A percentile compares a stretch with the other conserved stretches of the same genome.
Evolutionary conservation across 2,888 invertebrate genomes (phyloP).

Genomic region (Corythucha ciliata): DNA sequence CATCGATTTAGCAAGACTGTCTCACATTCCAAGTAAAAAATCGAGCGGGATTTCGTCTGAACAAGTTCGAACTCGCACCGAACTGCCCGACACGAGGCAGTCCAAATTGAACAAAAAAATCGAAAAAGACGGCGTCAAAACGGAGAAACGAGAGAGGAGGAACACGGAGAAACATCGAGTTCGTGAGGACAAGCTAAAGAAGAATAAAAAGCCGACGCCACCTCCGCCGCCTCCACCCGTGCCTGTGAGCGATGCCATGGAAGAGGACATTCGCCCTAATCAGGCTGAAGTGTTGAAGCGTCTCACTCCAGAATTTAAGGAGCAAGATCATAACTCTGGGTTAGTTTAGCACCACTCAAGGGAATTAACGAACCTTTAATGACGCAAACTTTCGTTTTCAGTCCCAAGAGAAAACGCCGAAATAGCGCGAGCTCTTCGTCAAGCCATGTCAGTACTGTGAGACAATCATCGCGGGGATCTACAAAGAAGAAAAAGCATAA

Average conservation of each 20-base stretch:
- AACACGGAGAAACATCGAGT: constrained; percentile 29
- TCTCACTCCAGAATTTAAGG: constrained; percentile 26
- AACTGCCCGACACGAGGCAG: constrained; percentile 46
- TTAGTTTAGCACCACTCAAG: constrained; percentile 1
- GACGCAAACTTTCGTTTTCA: too few species aligned
- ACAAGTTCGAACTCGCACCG: constrained; percentile 46
- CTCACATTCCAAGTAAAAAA: constrained; percentile 40
- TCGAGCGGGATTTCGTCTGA: constrained; percentile 43
- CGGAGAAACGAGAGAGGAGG: constrained; percentile 26
- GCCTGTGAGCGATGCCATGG: constrained; percentile 16
- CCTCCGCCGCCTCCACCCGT: too few species aligned
- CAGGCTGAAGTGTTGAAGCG: constrained; percentile 25
- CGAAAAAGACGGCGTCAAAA: constrained; percentile 17
- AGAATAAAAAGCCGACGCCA: constrained; percentile 25
- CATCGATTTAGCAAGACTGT: constrained; percentile 43
- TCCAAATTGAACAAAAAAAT: constrained; percentile 11
- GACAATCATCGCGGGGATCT: constrained; percentile 15
- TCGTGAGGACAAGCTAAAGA: constrained; percentile 29
- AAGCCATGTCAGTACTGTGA: constrained; percentile 21
- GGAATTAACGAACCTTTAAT: too few species aligned
- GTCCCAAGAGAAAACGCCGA: constrained; percentile 25
- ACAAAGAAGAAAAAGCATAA: constrained; percentile 30
- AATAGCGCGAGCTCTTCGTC: constrained; percentile 33
- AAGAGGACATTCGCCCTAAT: constrained; percentile 18
- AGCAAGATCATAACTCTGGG: constrained; percentile 19